Conservation (phyloP, 2,888 invertebrate genomes). For the Choreutis nemorana region DNA sequence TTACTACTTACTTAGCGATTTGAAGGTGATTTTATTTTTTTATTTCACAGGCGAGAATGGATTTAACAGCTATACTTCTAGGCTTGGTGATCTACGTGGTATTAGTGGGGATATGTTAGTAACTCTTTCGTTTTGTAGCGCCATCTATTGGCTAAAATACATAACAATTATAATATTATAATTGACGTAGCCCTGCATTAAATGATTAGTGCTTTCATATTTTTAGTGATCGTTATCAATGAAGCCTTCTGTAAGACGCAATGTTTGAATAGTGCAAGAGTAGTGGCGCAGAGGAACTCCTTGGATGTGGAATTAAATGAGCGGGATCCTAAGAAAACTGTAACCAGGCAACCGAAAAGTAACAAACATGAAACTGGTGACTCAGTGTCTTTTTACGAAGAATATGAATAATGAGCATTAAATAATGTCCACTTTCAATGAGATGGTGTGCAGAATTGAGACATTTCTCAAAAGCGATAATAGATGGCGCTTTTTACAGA, state of each 20-base stretch:
- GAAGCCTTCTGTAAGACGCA: constrained; percentile 39
- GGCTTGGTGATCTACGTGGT: constrained; percentile 32
- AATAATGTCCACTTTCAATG: too few species aligned
- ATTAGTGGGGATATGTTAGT: constrained; percentile 34
- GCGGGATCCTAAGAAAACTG: constrained; percentile 16
- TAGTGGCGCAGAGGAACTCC: constrained; percentile 13
- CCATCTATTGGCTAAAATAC: constrained; percentile 11
- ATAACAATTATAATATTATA: constrained; percentile 7
- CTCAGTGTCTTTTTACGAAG: too few species aligned
- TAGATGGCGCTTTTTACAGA: constrained; percentile 18
- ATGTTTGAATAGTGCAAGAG: constrained; percentile 29
- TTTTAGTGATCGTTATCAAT: constrained; percentile 40
- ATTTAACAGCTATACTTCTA: constrained; percentile 23
- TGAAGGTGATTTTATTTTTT: too few species aligned
- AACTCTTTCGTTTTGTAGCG: constrained; percentile 6
- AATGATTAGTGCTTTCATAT: background rate
- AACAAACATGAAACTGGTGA: constrained; percentile 5
- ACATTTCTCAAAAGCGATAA: constrained; percentile 8
- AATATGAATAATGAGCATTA: too few species aligned
- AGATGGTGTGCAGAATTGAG: too few species aligned
- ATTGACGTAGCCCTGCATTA: background rate
- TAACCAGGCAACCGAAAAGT: constrained; percentile 13
- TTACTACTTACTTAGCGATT: too few species aligned
- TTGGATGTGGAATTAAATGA: constrained; percentile 31
- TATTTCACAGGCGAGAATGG: constrained; percentile 18